Conservation (phyloP, 2,888 invertebrate genomes). For the Leptogaster cylindrica region DNA sequence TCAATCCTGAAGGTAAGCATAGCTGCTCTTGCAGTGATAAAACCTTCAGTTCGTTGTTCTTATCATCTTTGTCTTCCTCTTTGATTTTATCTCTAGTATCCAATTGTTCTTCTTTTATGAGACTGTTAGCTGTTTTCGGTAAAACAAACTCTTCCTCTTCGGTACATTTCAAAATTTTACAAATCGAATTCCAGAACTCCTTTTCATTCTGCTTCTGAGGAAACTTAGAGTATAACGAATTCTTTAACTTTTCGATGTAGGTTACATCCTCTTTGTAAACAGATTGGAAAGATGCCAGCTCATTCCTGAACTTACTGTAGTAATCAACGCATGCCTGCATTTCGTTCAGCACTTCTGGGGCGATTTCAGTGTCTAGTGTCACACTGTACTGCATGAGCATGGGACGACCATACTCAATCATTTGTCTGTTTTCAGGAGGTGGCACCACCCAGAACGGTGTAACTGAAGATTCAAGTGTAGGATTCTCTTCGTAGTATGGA, state of each 20-base stretch:
- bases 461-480: slow-evolving; percentile 80
- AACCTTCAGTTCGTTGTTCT: slow-evolving; percentile 55
- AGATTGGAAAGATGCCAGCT: slow-evolving; percentile 70
- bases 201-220: slow-evolving; percentile 81
- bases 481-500: slow-evolving; percentile 81
- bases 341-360: slow-evolving; percentile 82
- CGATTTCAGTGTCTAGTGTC: slow-evolving; percentile 79
- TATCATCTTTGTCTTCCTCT: slow-evolving; percentile 36
- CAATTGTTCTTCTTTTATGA: not conserved
- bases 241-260: slow-evolving; percentile 85
- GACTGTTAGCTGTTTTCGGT: slow-evolving; percentile 53
- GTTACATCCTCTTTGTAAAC: slow-evolving; percentile 67
- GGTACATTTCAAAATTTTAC: slow-evolving; percentile 76
- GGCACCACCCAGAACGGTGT: slow-evolving; percentile 94
- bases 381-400: slow-evolving; percentile 88
- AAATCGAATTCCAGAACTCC: slow-evolving; percentile 79
- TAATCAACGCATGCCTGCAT: slow-evolving; percentile 86
- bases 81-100: slow-evolving; percentile 51
- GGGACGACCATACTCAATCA: slow-evolving; percentile 87
- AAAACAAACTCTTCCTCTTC: slow-evolving; percentile 73
- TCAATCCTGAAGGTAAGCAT: slow-evolving; percentile 60
- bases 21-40: slow-evolving; percentile 60
- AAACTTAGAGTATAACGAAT: slow-evolving; percentile 79
- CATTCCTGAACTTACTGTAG: slow-evolving; percentile 72
- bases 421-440: slow-evolving; percentile 90